phyloP scores from a whole-genome alignment of 2,113 vertebrate species.

The Formicarius rufipectus region DNA sequence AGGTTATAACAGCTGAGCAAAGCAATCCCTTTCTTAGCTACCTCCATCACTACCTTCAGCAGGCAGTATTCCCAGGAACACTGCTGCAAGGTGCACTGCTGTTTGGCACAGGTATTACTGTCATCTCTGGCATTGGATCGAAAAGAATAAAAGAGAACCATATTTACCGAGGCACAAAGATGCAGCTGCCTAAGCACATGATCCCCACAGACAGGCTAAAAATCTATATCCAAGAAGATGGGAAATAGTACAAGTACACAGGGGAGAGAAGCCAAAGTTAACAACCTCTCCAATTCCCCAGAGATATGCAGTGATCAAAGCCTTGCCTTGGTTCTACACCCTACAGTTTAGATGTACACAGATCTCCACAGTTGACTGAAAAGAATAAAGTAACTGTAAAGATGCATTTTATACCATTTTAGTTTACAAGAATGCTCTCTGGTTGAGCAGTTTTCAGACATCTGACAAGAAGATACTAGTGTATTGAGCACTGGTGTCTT shows the following conservation, averaged over 20 bases:
- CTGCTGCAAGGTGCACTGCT: accelerated
- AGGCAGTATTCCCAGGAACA: neutral
- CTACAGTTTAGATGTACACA: neutral
- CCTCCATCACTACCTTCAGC: neutral
- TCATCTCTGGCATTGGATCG: neutral
- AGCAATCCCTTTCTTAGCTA: neutral
- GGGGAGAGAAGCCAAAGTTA: neutral
- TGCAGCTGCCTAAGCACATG: neutral
- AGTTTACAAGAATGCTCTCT: neutral
- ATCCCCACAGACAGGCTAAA: neutral
- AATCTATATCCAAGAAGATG: neutral
- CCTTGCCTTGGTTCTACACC: neutral
- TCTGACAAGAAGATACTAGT: neutral
- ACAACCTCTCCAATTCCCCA: neutral
- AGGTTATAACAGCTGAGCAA: neutral
- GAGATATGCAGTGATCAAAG: neutral
- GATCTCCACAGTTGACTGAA: neutral
- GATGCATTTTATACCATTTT: neutral
- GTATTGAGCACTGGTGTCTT: neutral
- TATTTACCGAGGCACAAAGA: neutral
- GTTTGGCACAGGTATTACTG: neutral
- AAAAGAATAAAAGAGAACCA: neutral
- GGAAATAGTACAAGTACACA: neutral
- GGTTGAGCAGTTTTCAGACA: neutral
- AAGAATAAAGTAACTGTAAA: neutral